Conservation (phyloP, 1,140 invertebrate genomes). For the Aplysia californica region DNA sequence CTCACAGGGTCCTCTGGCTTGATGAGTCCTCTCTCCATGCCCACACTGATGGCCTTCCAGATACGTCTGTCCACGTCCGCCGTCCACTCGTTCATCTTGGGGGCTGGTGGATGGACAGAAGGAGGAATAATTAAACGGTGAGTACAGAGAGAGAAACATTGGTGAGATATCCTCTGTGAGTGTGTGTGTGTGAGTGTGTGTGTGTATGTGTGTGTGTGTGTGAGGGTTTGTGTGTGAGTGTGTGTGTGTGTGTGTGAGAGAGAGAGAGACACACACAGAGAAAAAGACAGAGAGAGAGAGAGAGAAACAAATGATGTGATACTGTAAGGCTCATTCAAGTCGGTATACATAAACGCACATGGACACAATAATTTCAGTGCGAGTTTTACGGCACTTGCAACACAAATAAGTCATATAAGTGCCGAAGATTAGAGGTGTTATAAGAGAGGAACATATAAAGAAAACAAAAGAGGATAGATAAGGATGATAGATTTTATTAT, state of each 20-base stretch:
- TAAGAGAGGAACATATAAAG: no score
- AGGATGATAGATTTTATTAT: no score
- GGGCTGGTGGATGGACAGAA: constrained; percentile 32
- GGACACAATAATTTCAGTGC: no score
- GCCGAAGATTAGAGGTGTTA: no score
- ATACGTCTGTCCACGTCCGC: constrained; percentile 96
- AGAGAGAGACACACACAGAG: constrained; percentile 18
- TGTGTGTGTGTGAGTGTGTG: background rate
- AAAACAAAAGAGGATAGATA: no score
- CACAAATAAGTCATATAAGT: no score
- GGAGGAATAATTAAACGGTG: constrained; percentile 1
- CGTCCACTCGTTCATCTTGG: constrained; percentile 79
- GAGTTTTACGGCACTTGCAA: no score
- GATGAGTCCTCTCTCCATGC: constrained; percentile 87
- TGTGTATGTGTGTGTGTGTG: background rate
- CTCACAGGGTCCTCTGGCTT: constrained; percentile 74
- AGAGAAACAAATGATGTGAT: background rate
- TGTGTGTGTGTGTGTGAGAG: background rate
- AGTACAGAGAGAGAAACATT: constrained; percentile 7
- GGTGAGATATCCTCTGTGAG: background rate
- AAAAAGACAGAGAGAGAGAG: constrained; percentile 15
- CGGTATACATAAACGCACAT: background rate
- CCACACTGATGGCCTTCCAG: constrained; percentile 87
- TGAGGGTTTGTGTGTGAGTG: background rate
- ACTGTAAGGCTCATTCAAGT: background rate